Conservation (phyloP, 2,113 vertebrate species). For the Piaya cayana region DNA sequence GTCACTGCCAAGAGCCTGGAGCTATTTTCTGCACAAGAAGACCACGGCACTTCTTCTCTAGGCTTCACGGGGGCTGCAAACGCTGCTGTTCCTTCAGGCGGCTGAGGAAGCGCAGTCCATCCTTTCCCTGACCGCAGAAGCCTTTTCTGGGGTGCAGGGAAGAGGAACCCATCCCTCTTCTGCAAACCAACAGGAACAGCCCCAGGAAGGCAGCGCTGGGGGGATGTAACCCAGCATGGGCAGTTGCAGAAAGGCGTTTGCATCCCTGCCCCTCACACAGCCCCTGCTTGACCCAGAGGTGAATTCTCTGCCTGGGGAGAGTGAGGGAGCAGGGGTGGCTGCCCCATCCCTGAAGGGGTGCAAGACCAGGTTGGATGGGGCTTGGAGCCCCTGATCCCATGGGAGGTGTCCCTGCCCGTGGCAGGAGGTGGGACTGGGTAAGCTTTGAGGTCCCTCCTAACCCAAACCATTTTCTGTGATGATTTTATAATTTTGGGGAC, state of each 20-base stretch:
- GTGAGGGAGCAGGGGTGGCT: not conserved
- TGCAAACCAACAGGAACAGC: fast-evolving
- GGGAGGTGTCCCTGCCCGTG: too few relatives aligned
- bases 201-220: fast-evolving
- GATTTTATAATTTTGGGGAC: not conserved
- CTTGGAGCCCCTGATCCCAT: too few relatives aligned
- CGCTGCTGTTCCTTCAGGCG: not conserved
- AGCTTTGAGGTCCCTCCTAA: too few relatives aligned
- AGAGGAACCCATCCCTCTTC: not conserved
- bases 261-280: fast-evolving
- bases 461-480: too few relatives aligned
- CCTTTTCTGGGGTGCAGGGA: not conserved
- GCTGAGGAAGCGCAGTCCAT: fast-evolving
- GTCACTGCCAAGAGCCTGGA: not conserved
- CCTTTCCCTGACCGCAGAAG: not conserved
- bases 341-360: too few relatives aligned
- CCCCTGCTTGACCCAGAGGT: not conserved
- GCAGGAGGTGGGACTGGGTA: too few relatives aligned
- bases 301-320: not conserved
- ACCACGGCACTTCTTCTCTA: not conserved
- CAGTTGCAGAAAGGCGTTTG: not conserved
- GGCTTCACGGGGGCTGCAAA: too few relatives aligned
- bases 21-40: not conserved
- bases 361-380: too few relatives aligned
- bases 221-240: fast-evolving